Conservation (phyloP, 2,888 invertebrate species). For the Luffia ferchaultella region DNA sequence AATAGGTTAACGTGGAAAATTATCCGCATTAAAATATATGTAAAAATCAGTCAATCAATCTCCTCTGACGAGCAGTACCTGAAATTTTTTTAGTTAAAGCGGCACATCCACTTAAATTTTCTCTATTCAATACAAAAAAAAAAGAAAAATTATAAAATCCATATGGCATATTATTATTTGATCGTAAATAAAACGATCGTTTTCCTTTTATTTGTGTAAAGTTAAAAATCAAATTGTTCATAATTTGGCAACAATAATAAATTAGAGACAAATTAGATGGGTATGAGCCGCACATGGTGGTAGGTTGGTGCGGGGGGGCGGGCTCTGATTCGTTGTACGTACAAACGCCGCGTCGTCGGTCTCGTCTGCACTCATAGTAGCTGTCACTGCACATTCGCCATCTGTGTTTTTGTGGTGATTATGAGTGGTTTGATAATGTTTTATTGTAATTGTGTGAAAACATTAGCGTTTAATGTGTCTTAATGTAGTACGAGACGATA, state of each 20-base stretch:
- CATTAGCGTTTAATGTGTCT: not conserved
- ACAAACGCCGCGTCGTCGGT: not conserved
- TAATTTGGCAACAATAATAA: not conserved
- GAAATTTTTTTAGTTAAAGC: slow-evolving; percentile 16
- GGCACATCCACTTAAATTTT: slow-evolving; percentile 17
- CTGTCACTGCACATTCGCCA: not conserved
- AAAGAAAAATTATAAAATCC: not conserved
- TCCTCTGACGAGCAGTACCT: slow-evolving; percentile 16
- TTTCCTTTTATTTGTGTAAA: not conserved
- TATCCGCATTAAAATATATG: not conserved
- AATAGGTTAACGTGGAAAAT: not conserved
- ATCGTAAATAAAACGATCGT: not conserved
- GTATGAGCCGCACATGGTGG: not conserved
- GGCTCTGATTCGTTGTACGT: too few species aligned
- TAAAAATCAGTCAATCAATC: not conserved
- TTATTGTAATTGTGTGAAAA: not conserved
- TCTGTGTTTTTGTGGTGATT: not conserved
- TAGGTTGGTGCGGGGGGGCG: too few species aligned
- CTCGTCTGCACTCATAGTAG: not conserved
- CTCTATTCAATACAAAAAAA: not conserved
- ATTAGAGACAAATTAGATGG: slow-evolving; percentile 1
- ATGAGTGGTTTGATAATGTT: not conserved
- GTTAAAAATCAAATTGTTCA: not conserved
- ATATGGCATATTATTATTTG: not conserved
- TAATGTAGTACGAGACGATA: not conserved